phyloP scores from a whole-genome alignment of 1,140 invertebrate species.

The Sminthurinus signatus region DNA sequence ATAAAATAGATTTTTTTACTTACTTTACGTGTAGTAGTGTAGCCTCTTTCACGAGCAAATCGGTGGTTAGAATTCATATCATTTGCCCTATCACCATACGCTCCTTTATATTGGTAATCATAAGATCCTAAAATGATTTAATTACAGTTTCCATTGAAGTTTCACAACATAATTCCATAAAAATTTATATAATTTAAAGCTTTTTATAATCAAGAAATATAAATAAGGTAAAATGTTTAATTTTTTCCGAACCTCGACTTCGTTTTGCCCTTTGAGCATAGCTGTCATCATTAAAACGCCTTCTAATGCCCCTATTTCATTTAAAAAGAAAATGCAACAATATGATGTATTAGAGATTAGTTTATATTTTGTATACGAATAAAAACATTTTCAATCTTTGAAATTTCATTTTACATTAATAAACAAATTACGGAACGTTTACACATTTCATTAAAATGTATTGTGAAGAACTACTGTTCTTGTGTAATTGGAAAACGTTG shows the following conservation, averaged over 20 bases:
- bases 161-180: background rate
- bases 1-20: no score
- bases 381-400: no score
- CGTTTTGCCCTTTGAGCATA: conserved; percentile 24
- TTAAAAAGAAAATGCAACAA: no score
- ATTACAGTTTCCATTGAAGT: background rate
- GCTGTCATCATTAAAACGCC: conserved; percentile 29
- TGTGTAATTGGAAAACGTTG: no score
- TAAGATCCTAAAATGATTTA: conserved; percentile 15
- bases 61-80: conserved; percentile 23
- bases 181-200: conserved; percentile 5
- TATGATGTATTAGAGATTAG: no score
- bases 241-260: conserved; percentile 23
- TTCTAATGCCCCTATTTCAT: conserved; percentile 17
- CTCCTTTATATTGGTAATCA: conserved; percentile 27
- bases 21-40: background rate
- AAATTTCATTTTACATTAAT: no score
- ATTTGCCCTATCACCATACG: conserved; percentile 17
- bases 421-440: no score
- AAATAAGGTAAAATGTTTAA: background rate
- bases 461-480: no score
- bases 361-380: no score
- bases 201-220: no score
- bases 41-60: conserved; percentile 11
- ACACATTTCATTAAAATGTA: no score